Conservation (phyloP, 2,113 vertebrate genomes). For the Tychaedon coryphoeus region DNA sequence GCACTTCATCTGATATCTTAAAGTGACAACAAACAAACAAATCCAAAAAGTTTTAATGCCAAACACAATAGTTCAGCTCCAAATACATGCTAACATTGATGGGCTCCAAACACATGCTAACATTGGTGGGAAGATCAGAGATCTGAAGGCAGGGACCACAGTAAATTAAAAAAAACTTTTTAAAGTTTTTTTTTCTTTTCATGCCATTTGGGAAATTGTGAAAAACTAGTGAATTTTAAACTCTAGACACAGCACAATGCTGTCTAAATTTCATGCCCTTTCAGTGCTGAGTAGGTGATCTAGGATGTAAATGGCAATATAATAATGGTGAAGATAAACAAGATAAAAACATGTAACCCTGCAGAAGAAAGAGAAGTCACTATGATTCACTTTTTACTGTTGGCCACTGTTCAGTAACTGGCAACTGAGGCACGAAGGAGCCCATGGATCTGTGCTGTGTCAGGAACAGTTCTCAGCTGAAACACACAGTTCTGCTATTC, state of each 20-base stretch:
- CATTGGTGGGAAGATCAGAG: slow-evolving; percentile 10
- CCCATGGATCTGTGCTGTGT: slow-evolving; percentile 27
- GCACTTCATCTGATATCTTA: slow-evolving; percentile 67
- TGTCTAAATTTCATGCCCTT: background rate
- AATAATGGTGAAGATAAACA: slow-evolving; percentile 18
- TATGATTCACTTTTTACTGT: background rate
- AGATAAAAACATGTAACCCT: slow-evolving; percentile 9
- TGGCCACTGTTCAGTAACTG: slow-evolving; percentile 50
- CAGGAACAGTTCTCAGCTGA: slow-evolving; percentile 56
- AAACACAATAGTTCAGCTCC: slow-evolving; percentile 69
- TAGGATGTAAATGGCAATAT: background rate
- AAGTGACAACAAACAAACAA: slow-evolving; percentile 79
- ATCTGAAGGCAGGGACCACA: slow-evolving; percentile 63
- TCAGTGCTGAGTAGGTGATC: background rate
- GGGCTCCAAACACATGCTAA: slow-evolving; percentile 51
- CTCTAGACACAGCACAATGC: background rate
- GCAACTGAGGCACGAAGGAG: slow-evolving; percentile 15
- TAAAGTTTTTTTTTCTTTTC: background rate
- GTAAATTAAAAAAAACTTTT: slow-evolving; percentile 57
- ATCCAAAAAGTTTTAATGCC: slow-evolving; percentile 47
- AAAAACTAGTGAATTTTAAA: background rate
- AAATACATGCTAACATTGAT: slow-evolving; percentile 22
- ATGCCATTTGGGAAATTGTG: slow-evolving; percentile 33
- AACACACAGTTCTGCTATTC: slow-evolving; percentile 15
- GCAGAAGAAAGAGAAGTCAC: background rate